These are phyloP conservation scores for Drosophila quinaria DNA, from an alignment of 2,888 invertebrate genomes.

Conservation along the genomic window DNA sequence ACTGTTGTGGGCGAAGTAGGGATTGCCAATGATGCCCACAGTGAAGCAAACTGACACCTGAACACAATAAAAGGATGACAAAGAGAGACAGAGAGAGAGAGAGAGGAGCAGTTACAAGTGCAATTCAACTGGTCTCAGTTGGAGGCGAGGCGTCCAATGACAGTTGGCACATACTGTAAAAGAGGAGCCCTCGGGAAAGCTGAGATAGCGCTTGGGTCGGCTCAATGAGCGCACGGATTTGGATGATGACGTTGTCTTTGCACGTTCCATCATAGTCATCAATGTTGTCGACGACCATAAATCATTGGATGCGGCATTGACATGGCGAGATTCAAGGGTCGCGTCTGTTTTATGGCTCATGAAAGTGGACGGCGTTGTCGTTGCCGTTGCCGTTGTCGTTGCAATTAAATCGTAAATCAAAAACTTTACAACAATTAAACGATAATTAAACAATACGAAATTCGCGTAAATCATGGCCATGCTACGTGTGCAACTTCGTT, in stretches of 20 bases:
- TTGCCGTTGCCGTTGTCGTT: conserved; percentile 47
- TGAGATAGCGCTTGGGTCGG: conserved; percentile 85
- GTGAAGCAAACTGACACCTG: conserved; percentile 88
- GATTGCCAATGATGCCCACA: conserved; percentile 87
- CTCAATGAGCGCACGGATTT: conserved; percentile 57
- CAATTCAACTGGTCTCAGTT: conserved; percentile 12
- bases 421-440: conserved; percentile 75
- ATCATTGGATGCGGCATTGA: conserved; percentile 63
- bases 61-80: conserved; percentile 13
- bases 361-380: conserved; percentile 35
- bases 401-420: conserved; percentile 81
- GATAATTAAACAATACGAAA: conserved; percentile 75
- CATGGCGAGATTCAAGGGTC: conserved; percentile 31
- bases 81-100: neutral
- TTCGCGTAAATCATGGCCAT: conserved; percentile 72
- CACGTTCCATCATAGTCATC: conserved; percentile 76
- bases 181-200: conserved; percentile 87
- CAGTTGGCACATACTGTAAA: conserved; percentile 86
- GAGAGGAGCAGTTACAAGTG: neutral
- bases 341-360: conserved; percentile 41
- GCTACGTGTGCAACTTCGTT: conserved; percentile 7
- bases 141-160: neutral
- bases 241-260: conserved; percentile 39
- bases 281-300: conserved; percentile 72
- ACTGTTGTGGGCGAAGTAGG: conserved; percentile 87